Conservation (phyloP, 2,113 vertebrate species). For the Athene noctua region DNA sequence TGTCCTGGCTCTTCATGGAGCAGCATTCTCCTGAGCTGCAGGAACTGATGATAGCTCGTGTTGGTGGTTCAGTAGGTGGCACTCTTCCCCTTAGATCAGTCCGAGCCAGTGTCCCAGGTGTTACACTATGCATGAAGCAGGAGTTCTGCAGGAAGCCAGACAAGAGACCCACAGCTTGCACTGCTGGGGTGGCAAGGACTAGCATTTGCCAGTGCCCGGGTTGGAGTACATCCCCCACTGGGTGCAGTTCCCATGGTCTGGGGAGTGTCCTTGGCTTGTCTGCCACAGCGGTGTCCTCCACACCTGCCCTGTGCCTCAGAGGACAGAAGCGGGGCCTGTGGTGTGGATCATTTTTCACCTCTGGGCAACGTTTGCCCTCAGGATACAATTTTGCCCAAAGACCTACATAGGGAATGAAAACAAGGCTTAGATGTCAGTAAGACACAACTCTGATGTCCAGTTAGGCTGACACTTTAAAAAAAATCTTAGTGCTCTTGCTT, state of each 20-base stretch:
- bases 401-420: not conserved
- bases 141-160: not conserved
- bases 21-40: not conserved
- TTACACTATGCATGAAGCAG: rapidly evolving
- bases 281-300: rapidly evolving
- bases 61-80: constrained; percentile 46
- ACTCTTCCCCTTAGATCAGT: constrained; percentile 48
- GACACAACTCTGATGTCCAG: not conserved
- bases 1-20: not conserved
- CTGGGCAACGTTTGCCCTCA: not conserved
- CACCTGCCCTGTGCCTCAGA: rapidly evolving
- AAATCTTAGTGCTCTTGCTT: not conserved
- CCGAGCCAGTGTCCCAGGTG: not conserved
- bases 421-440: not conserved
- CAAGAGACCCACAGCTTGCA: rapidly evolving
- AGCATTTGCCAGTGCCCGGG: rapidly evolving
- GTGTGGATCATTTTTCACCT: not conserved
- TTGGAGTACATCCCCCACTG: not conserved
- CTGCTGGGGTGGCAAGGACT: not conserved
- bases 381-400: not conserved
- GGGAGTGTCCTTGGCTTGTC: not conserved
- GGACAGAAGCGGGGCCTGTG: not conserved
- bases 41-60: not conserved
- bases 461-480: not conserved
- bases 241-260: too few species aligned